Evolutionary conservation across 2,888 invertebrate species (phyloP), one percentile per base, ranked within the genome.

Genomic region (Chirona hameri): DNA sequence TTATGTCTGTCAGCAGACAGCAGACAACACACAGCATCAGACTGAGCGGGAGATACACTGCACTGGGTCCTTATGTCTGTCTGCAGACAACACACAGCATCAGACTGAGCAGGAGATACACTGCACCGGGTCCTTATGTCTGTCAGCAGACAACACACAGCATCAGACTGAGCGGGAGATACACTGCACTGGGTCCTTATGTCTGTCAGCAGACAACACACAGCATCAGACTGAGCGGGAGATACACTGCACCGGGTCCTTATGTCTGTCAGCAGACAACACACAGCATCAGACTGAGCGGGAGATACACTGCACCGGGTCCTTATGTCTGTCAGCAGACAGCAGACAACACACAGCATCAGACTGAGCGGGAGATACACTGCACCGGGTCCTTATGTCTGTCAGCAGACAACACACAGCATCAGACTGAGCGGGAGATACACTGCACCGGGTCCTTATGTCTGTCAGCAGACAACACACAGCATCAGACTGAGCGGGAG

Each of bases 351-450:
- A n/a, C 39, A 39, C 85, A 99, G 90, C 87, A 96, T 94, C 87
- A 94, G 94, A 0, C 96, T 94, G 0, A 95, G 91, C 3, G 99
- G 99, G 95, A 91, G 87, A 99, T 90, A 87, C 97, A 96, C 88
- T 99, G 98, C 81, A 99, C 93, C 0, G 97, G 93, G 90, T 99
- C 99, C 88, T 94, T 93, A 87, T 99, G 99, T 0, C 98, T 99
- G 88, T 83, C 82, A n/a, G n/a, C 21, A 39, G 39, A 39, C 39
- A 39, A 39, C 39, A 39, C 39, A 39, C 85, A 99, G 90, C 87
- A 96, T 94, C 87, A 94, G 94, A 0, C 96, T 94, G 0, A 95
- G 91, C 3, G 99, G 99, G 95, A 91, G 87, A 99, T 90, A 87
- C 97, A 96, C 88, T 99, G 98, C 81, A 99, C 93, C 0, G 97